Conservation (phyloP, 30 jellyfish, hydroid and myxozoan genomes). For the Hydractinia symbiolongicarpus region DNA sequence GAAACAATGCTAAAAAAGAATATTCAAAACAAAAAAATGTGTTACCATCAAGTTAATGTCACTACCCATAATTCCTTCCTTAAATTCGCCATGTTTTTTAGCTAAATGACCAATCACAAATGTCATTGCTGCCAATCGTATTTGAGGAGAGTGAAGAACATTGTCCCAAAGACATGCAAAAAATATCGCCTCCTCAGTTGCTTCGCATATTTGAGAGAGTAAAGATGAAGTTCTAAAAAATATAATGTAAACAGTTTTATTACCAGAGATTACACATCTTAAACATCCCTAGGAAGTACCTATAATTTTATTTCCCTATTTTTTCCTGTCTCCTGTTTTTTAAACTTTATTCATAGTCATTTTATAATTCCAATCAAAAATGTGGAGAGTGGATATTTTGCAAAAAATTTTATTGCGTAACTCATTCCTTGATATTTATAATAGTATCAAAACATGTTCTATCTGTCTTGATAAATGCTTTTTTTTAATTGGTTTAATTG, state of each 20-base stretch:
- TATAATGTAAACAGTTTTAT: neutral
- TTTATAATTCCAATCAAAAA: too few species aligned
- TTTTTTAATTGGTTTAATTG: too few species aligned
- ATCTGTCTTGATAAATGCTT: too few species aligned
- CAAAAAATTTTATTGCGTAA: too few species aligned
- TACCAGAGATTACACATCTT: too few species aligned
- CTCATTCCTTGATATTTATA: too few species aligned
- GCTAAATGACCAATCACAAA: slow-evolving; percentile 50
- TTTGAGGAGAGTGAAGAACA: slow-evolving; percentile 67
- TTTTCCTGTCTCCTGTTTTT: too few species aligned
- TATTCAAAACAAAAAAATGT: neutral
- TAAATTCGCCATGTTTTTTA: slow-evolving; percentile 22
- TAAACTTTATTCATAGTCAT: too few species aligned
- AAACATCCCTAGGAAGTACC: too few species aligned
- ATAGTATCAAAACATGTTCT: too few species aligned
- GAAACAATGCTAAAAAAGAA: neutral
- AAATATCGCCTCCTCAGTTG: slow-evolving; percentile 47
- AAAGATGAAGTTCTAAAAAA: slow-evolving; percentile 51
- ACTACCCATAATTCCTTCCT: slow-evolving; percentile 52
- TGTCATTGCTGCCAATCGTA: slow-evolving; percentile 71
- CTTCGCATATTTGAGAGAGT: slow-evolving; percentile 48
- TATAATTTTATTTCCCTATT: too few species aligned
- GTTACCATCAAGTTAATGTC: slow-evolving; percentile 64
- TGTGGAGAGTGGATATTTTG: too few species aligned
- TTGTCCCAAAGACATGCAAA: slow-evolving; percentile 87